phyloP scores from a whole-genome alignment of 1,140 invertebrate genomes.

The Drosophila santomea region DNA sequence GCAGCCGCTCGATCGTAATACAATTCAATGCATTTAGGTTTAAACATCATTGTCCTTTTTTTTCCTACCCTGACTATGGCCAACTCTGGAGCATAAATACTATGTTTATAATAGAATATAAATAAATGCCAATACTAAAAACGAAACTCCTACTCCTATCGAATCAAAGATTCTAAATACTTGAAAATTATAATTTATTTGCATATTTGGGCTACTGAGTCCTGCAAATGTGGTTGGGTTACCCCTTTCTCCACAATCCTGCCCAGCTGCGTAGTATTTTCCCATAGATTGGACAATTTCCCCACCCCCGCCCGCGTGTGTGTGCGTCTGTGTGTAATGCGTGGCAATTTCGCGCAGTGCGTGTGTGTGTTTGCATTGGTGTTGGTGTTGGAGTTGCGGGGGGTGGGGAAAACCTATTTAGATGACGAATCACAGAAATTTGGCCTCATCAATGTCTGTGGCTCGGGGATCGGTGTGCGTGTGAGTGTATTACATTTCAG shows the following conservation, averaged over 20 bases:
- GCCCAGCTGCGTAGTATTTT: slow-evolving; percentile 36
- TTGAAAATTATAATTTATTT: neutral
- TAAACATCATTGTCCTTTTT: slow-evolving; percentile 13
- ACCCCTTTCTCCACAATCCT: neutral
- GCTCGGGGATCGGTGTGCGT: slow-evolving; percentile 44
- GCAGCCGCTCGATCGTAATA: slow-evolving; percentile 8
- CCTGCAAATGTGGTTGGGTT: neutral
- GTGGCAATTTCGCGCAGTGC: slow-evolving; percentile 55
- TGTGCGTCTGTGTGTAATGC: slow-evolving; percentile 65
- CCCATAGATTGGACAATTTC: slow-evolving; percentile 45
- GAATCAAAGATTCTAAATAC: neutral
- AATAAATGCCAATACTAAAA: slow-evolving; percentile 31
- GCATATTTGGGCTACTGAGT: neutral
- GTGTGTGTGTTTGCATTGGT: slow-evolving; percentile 19
- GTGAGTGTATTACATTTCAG: slow-evolving; percentile 79
- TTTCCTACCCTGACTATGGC: slow-evolving; percentile 15
- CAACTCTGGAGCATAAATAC: slow-evolving; percentile 25
- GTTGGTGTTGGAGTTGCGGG: neutral
- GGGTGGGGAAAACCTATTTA: slow-evolving; percentile 68
- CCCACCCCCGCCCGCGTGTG: slow-evolving; percentile 16
- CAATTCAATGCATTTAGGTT: slow-evolving; percentile 43
- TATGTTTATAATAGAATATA: slow-evolving; percentile 37
- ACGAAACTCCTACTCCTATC: too few relatives aligned
- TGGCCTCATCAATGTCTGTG: slow-evolving; percentile 77
- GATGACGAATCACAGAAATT: slow-evolving; percentile 82